Conservation (phyloP, 2,888 invertebrate genomes). For the Cerastis rubricosa region DNA sequence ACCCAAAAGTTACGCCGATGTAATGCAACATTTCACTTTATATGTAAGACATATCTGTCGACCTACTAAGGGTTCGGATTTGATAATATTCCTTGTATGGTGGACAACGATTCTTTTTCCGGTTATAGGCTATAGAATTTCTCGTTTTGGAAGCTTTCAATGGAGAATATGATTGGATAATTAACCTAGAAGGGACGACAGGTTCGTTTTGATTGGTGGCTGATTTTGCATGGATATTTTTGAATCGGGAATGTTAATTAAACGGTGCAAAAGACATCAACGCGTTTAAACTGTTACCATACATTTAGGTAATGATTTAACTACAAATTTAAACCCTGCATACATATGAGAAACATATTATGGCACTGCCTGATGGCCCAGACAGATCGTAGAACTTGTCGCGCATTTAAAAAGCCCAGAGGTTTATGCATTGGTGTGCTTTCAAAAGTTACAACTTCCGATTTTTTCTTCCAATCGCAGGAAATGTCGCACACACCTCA, state of each 20-base stretch:
- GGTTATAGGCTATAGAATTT: conserved; percentile 27
- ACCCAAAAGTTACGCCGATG: conserved; percentile 57
- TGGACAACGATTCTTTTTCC: conserved; percentile 48
- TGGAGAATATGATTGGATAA: conserved; percentile 29
- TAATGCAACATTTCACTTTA: conserved; percentile 52
- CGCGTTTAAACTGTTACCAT: background rate
- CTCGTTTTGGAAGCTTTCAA: conserved; percentile 40
- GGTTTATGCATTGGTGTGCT: background rate
- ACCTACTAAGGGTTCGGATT: conserved; percentile 48
- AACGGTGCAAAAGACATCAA: background rate
- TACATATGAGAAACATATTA: background rate
- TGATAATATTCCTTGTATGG: conserved; percentile 31
- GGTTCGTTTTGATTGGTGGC: conserved; percentile 22
- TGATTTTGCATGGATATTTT: conserved; percentile 5
- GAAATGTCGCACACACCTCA: conserved; percentile 18
- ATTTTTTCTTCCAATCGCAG: conserved; percentile 32
- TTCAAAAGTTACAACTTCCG: conserved; percentile 39
- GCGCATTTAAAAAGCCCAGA: background rate
- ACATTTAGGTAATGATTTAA: background rate
- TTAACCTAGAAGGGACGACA: conserved; percentile 16
- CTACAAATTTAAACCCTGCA: background rate
- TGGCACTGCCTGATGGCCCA: background rate
- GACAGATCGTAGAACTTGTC: background rate
- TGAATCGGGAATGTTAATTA: conserved; percentile 3
- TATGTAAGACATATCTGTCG: conserved; percentile 43